Conservation (phyloP, 2,888 invertebrate genomes). For the Podabrus alpinus region DNA sequence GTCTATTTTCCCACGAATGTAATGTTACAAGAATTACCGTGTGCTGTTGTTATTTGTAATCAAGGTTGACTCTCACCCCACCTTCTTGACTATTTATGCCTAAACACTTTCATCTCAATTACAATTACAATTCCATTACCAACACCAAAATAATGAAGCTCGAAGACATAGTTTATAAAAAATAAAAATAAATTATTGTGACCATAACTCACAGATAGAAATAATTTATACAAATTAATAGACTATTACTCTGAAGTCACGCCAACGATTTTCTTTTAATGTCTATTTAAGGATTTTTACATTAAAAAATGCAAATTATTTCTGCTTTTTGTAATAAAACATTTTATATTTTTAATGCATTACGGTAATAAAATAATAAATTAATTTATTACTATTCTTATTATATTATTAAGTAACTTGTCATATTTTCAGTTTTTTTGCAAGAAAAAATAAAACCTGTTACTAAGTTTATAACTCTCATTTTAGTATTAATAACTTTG, state of each 20-base stretch:
- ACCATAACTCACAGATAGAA: not conserved
- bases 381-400: not conserved
- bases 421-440: not conserved
- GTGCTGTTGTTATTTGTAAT: conserved; percentile 31
- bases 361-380: conserved; percentile 3
- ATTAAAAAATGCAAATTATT: not conserved
- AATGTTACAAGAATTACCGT: conserved; percentile 24
- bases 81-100: conserved; percentile 21
- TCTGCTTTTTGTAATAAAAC: not conserved
- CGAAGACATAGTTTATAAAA: not conserved
- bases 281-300: not conserved
- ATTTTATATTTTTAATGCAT: not conserved
- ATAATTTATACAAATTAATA: not conserved
- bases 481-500: not conserved
- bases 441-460: not conserved
- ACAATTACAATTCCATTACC: conserved; percentile 9
- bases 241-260: not conserved
- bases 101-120: conserved; percentile 31
- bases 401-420: not conserved
- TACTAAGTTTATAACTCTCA: not conserved
- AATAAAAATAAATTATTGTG: not conserved
- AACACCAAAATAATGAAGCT: not conserved
- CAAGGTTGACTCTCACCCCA: conserved; percentile 36
- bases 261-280: not conserved
- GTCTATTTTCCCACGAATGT: conserved; percentile 35